phyloP scores from a whole-genome alignment of 2,888 invertebrate genomes.

The Tachina fera region DNA sequence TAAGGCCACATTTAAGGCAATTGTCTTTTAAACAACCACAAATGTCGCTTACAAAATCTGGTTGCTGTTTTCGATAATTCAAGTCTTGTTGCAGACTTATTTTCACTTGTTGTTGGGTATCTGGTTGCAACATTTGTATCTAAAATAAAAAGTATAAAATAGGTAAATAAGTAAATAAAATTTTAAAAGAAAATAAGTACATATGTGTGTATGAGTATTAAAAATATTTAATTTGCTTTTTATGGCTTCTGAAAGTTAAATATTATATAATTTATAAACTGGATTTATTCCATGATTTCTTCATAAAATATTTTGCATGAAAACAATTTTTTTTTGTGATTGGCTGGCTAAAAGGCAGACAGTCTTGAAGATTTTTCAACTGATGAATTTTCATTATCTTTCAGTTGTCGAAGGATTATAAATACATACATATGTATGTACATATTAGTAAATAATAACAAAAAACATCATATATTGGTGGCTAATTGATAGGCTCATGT shows the following conservation, averaged over 20 bases:
- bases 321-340: not conserved
- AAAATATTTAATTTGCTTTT: not conserved
- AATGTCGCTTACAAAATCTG: conserved; percentile 67
- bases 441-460: too few relatives aligned
- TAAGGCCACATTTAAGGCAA: conserved; percentile 69
- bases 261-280: not conserved
- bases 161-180: not conserved
- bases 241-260: not conserved
- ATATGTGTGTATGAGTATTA: not conserved
- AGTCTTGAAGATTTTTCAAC: too few relatives aligned
- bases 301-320: too few relatives aligned
- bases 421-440: too few relatives aligned
- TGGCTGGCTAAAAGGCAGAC: not conserved
- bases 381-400: too few relatives aligned
- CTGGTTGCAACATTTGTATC: conserved; percentile 76
- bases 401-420: too few relatives aligned
- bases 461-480: too few relatives aligned
- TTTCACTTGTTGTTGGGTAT: conserved; percentile 77
- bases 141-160: conserved; percentile 60
- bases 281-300: too few relatives aligned
- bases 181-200: not conserved
- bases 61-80: conserved; percentile 77
- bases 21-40: conserved; percentile 59
- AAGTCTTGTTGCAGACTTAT: conserved; percentile 81
- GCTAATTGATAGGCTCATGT: too few relatives aligned